phyloP scores from a whole-genome alignment of 2,113 vertebrate species.

The Phalacrocorax pelagicus region DNA sequence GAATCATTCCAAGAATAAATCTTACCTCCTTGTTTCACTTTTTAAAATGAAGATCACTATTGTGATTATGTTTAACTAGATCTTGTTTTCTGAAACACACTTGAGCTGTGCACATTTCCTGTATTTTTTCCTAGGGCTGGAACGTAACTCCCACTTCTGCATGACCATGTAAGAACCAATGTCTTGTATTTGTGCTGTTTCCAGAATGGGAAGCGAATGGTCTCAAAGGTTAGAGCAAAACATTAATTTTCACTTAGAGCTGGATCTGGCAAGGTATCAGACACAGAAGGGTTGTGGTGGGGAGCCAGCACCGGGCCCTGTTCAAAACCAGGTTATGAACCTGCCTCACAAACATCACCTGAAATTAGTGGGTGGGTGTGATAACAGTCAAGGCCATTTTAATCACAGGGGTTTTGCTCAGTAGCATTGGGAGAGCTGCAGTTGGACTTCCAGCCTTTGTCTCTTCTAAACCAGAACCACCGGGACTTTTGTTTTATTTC shows the following conservation, averaged over 20 bases:
- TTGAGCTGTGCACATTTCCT: constrained; percentile 4
- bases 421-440: background rate
- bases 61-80: constrained; percentile 21
- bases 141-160: constrained; percentile 3
- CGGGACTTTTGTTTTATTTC: background rate
- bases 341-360: background rate
- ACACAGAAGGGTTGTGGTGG: background rate
- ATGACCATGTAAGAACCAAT: background rate
- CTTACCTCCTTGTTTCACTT: background rate
- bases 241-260: background rate
- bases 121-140: constrained; percentile 10
- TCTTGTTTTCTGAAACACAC: background rate
- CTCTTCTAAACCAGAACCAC: background rate
- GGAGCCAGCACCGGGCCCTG: background rate
- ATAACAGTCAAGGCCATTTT: background rate
- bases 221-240: background rate
- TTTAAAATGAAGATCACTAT: background rate
- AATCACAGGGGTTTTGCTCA: background rate
- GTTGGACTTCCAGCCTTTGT: background rate
- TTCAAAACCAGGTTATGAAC: background rate
- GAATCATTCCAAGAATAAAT: constrained; percentile 12
- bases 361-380: background rate
- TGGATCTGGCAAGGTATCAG: background rate
- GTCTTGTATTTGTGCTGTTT: background rate
- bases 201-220: background rate